Evolutionary conservation across 1,140 invertebrate species (phyloP).

Genomic region (Microplitis mediator): DNA sequence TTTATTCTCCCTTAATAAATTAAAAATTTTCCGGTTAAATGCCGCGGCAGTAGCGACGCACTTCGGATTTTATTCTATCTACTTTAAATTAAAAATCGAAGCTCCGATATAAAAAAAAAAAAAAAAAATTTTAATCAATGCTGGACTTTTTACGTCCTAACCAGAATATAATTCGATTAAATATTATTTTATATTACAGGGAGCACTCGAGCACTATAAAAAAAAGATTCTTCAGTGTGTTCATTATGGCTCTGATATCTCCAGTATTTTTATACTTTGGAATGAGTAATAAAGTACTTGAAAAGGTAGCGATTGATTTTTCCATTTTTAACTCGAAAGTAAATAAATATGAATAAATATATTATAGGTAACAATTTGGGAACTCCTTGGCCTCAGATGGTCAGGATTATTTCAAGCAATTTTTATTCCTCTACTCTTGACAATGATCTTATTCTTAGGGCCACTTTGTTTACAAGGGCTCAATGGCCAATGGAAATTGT

Average conservation of each 20-base stretch:
- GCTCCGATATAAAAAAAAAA: not conserved
- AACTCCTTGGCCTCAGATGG: constrained; percentile 77
- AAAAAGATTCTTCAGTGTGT: constrained; percentile 84
- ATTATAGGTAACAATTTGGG: constrained; percentile 68
- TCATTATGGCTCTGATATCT: constrained; percentile 78
- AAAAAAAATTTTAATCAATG: constrained; percentile 14
- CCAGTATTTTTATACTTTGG: constrained; percentile 77
- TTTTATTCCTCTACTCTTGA: constrained; percentile 79
- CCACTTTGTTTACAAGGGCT: constrained; percentile 76
- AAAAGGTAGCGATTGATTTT: constrained; percentile 57
- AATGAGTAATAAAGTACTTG: constrained; percentile 66
- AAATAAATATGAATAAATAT: constrained; percentile 18
- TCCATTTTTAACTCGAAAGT: not conserved
- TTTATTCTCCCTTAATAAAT: too few species aligned
- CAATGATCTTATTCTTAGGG: constrained; percentile 84
- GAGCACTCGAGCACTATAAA: constrained; percentile 90
- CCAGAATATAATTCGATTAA: not conserved
- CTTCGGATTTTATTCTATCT: too few species aligned
- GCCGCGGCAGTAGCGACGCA: too few species aligned
- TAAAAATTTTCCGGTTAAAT: too few species aligned
- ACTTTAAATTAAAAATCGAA: not conserved
- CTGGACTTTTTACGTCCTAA: not conserved
- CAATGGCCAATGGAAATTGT: constrained; percentile 73
- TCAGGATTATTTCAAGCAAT: constrained; percentile 76
- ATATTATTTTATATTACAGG: constrained; percentile 62